These are phyloP conservation scores for Drosophila kepulauana DNA, from an alignment of 1,140 invertebrate species.

Conservation along the genomic window DNA sequence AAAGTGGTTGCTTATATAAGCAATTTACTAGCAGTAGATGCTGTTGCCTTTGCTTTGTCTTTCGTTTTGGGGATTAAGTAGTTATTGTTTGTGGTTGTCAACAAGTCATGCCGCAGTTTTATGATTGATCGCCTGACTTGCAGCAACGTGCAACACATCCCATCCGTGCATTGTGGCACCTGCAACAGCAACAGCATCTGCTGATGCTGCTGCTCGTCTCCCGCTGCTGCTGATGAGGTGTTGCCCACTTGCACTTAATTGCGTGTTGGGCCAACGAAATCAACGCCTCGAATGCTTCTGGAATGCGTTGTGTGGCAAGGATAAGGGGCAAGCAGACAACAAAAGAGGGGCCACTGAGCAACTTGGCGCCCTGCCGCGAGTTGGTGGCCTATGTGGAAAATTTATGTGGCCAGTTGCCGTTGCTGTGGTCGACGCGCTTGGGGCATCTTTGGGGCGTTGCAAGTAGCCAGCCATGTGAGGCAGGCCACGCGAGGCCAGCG, in stretches of 20 bases:
- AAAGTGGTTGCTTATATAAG: too few species aligned
- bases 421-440: constrained; percentile 25
- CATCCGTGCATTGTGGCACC: background rate
- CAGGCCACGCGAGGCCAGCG: background rate
- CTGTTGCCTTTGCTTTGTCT: too few species aligned
- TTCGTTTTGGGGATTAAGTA: constrained; percentile 24
- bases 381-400: constrained; percentile 60
- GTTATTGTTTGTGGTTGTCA: constrained; percentile 48
- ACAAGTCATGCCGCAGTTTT: constrained; percentile 18
- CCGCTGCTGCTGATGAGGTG: constrained; percentile 57
- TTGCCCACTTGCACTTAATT: constrained; percentile 78
- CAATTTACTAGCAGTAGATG: too few species aligned
- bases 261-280: constrained; percentile 72
- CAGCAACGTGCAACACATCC: constrained; percentile 16
- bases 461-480: constrained; percentile 18
- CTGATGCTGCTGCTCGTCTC: constrained; percentile 1
- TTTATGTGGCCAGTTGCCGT: constrained; percentile 74
- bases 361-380: constrained; percentile 47
- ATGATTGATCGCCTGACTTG: constrained; percentile 42
- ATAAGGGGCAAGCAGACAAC: background rate
- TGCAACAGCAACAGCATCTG: constrained; percentile 1
- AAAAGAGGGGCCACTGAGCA: background rate
- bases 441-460: constrained; percentile 52
- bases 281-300: constrained; percentile 67
- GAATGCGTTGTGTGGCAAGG: constrained; percentile 28